A percentile compares a stretch with the other conserved stretches of the same genome.
Conservation (phyloP, 1,140 invertebrate species). For the Halictus rubicundus region DNA sequence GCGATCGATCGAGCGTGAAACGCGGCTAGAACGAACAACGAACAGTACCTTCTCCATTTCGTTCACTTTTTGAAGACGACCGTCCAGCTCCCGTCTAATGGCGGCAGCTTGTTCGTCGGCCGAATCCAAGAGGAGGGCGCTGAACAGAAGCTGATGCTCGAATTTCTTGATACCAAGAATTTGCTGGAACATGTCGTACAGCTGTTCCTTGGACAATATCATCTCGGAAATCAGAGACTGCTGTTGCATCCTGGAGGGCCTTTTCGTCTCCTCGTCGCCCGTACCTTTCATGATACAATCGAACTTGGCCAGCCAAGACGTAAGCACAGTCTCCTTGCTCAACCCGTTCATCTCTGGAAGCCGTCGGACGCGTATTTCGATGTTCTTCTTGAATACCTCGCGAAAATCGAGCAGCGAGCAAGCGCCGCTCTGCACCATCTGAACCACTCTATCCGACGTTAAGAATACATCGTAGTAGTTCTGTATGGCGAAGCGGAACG, state of each 20-base stretch:
- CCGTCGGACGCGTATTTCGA: constrained; percentile 97
- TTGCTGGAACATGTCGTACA: constrained; percentile 99
- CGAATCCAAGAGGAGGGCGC: constrained; percentile 98
- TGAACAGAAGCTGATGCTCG: constrained; percentile 99
- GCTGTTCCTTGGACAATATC: constrained; percentile 96
- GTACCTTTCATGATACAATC: constrained; percentile 98
- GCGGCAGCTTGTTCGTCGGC: constrained; percentile 99
- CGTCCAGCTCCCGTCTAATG: constrained; percentile 98
- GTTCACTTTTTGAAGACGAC: constrained; percentile 96
- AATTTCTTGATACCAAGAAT: constrained; percentile 99
- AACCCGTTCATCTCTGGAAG: constrained; percentile 99
- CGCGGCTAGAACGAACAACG: background rate
- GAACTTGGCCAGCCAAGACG: constrained; percentile 99
- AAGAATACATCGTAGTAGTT: constrained; percentile 99
- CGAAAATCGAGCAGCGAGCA: constrained; percentile 99
- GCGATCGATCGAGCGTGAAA: background rate
- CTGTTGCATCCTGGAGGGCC: constrained; percentile 91
- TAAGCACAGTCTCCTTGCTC: constrained; percentile 99
- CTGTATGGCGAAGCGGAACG: constrained; percentile 99
- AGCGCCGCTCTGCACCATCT: constrained; percentile 98
- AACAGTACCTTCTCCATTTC: constrained; percentile 95
- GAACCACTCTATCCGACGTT: constrained; percentile 95
- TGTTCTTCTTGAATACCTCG: constrained; percentile 98
- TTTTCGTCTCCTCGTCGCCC: constrained; percentile 92
- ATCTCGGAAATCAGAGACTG: constrained; percentile 94